Conservation (phyloP, 2,888 invertebrate species). For the Rhyacophila evoluta region DNA sequence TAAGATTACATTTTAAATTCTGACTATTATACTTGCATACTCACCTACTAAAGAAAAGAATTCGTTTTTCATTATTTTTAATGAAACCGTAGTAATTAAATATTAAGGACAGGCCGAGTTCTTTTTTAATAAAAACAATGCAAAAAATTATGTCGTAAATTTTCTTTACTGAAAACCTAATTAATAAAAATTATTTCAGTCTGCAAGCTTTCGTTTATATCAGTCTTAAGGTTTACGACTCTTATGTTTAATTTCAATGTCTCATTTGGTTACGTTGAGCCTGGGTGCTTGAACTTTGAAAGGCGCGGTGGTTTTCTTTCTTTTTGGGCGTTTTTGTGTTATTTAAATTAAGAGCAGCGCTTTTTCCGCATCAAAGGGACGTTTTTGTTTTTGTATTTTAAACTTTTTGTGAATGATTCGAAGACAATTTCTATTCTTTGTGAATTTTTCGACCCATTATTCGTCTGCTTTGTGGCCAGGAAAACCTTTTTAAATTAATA, state of each 20-base stretch:
- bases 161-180: not conserved
- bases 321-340: not conserved
- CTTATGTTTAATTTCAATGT: slow-evolving; percentile 2
- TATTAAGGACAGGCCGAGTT: not conserved
- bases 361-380: not conserved
- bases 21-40: too few species aligned
- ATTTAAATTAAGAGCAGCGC: not conserved
- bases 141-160: not conserved
- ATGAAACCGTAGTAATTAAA: not conserved
- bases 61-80: too few species aligned
- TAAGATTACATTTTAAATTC: too few species aligned
- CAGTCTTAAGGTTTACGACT: not conserved
- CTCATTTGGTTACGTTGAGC: not conserved
- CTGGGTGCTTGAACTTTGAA: not conserved
- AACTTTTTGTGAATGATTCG: not conserved
- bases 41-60: too few species aligned
- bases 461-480: not conserved
- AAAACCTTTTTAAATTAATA: not conserved
- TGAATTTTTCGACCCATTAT: not conserved
- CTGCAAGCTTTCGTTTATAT: not conserved
- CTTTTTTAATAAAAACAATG: not conserved
- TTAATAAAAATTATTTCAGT: not conserved
- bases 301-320: not conserved
- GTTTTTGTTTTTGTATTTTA: not conserved
- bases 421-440: not conserved